phyloP scores from a whole-genome alignment of 2,113 vertebrate species.

The Apus apus region DNA sequence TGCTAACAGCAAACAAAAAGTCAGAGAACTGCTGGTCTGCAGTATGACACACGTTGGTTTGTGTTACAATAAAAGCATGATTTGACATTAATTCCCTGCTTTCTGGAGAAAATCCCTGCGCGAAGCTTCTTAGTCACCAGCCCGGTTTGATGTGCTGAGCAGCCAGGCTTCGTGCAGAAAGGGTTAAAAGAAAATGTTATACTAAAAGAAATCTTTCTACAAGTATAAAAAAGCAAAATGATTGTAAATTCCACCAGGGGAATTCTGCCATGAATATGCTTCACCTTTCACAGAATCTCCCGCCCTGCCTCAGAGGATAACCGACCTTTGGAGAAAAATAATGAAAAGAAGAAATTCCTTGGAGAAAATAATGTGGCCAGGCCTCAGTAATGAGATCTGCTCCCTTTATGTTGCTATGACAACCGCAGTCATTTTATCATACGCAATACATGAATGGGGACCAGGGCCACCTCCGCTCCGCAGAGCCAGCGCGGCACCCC shows the following conservation, averaged over 20 bases:
- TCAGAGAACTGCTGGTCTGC: not conserved
- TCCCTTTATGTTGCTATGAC: constrained; percentile 85
- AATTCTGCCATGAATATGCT: constrained; percentile 88
- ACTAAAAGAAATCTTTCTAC: constrained; percentile 73
- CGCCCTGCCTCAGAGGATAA: constrained; percentile 92
- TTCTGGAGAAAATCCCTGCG: not conserved
- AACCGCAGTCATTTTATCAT: constrained; percentile 83
- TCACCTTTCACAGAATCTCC: constrained; percentile 91
- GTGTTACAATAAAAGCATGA: not conserved
- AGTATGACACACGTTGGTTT: not conserved
- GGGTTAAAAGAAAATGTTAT: constrained; percentile 78
- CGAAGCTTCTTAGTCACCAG: constrained; percentile 15
- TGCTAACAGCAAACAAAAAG: not conserved
- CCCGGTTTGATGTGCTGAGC: not conserved
- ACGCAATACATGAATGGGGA: constrained; percentile 85
- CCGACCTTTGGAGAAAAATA: constrained; percentile 97
- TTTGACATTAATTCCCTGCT: not conserved
- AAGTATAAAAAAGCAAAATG: constrained; percentile 85
- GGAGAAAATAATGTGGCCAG: constrained; percentile 88
- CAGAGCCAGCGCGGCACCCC: constrained; percentile 7
- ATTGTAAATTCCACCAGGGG: constrained; percentile 89
- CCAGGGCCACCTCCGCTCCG: constrained; percentile 62
- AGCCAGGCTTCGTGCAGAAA: constrained; percentile 32
- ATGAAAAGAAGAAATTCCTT: constrained; percentile 91
- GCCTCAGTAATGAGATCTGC: constrained; percentile 88